Evolutionary conservation across 2,888 invertebrate genomes (phyloP).

Genomic region (Leptopilina myrica): DNA sequence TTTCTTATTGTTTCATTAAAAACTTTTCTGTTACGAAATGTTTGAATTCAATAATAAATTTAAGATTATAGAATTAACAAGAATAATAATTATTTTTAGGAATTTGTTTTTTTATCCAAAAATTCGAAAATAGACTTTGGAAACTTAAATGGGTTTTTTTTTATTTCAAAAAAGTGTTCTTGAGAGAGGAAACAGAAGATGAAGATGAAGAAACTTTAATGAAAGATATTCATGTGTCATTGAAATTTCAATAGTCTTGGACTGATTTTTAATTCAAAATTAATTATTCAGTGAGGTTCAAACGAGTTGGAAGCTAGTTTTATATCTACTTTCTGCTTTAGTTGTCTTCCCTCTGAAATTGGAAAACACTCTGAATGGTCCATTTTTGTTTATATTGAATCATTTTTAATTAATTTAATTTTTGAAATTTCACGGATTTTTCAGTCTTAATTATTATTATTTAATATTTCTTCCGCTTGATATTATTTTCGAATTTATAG

Average conservation of each 20-base stretch:
- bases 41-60: background rate
- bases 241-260: conserved; percentile 61
- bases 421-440: too few species aligned
- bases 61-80: too few species aligned
- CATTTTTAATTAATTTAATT: too few species aligned
- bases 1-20: background rate
- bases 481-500: background rate
- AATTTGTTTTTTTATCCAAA: too few species aligned
- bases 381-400: background rate
- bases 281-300: conserved; percentile 58
- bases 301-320: conserved; percentile 33
- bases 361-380: background rate
- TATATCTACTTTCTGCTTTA: conserved; percentile 10
- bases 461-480: background rate
- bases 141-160: background rate
- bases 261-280: conserved; percentile 58
- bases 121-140: too few species aligned
- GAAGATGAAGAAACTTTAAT: background rate
- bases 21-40: background rate
- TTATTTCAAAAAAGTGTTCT: too few species aligned
- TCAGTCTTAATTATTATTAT: too few species aligned
- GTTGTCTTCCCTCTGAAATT: conserved; percentile 12
- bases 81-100: too few species aligned
- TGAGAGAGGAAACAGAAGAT: background rate
- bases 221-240: conserved; percentile 51